These are phyloP conservation scores for Lepeophtheirus salmonis DNA, from an alignment of 1,140 invertebrate species.

Conservation along the genomic window DNA sequence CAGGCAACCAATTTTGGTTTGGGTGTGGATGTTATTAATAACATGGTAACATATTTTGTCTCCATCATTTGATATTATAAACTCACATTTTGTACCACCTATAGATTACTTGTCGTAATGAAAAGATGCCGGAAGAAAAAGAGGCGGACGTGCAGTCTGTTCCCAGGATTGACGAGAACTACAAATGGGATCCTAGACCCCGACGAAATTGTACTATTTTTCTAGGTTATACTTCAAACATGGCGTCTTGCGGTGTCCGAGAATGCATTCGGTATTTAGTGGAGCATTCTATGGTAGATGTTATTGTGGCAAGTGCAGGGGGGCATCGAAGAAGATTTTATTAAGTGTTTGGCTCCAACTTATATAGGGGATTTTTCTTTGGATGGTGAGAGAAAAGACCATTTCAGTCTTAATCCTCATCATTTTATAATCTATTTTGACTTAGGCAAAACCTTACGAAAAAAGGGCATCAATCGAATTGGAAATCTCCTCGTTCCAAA, in stretches of 20 bases:
- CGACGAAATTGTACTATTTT: slow-evolving; percentile 83
- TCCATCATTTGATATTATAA: no score
- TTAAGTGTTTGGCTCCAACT: slow-evolving; percentile 90
- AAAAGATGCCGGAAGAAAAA: not conserved
- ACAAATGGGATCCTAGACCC: not conserved
- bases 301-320: slow-evolving; percentile 90
- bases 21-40: slow-evolving; percentile 73
- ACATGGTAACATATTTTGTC: no score
- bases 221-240: slow-evolving; percentile 91
- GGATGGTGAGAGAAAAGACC: slow-evolving; percentile 34
- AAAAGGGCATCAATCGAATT: slow-evolving; percentile 84
- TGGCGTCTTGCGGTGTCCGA: slow-evolving; percentile 80
- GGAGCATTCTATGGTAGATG: slow-evolving; percentile 46
- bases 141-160: not conserved
- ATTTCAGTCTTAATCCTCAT: not conserved
- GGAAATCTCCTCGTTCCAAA: slow-evolving; percentile 96
- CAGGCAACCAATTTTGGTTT: slow-evolving; percentile 87
- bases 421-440: not conserved
- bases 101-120: not conserved
- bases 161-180: not conserved
- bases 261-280: slow-evolving; percentile 46
- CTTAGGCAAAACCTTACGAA: slow-evolving; percentile 42
- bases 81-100: no score
- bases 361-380: slow-evolving; percentile 77
- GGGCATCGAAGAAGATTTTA: slow-evolving; percentile 97